These are phyloP conservation scores for Halichondria panicea DNA, from an alignment of 37 sponge, comb jelly and placozoan species.

Conservation along the genomic window DNA sequence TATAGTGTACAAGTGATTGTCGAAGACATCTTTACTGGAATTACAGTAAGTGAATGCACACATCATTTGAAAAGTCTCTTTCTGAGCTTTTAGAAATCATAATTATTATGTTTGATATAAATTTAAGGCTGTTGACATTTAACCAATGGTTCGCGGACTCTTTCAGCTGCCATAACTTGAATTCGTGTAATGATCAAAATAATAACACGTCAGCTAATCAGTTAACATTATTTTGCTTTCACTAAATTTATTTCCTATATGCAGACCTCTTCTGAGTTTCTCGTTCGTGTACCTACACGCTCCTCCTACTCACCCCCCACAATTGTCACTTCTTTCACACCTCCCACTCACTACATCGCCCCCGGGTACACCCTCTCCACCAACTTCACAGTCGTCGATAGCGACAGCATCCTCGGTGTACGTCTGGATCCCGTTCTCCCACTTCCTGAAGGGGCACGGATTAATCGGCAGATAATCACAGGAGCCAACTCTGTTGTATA, in stretches of 20 bases:
- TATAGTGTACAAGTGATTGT: conserved; percentile 66
- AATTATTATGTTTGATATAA: too few species aligned
- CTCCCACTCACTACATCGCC: conserved; percentile 17
- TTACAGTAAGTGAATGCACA: conserved; percentile 35
- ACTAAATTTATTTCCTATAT: not conserved
- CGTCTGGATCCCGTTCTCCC: conserved; percentile 8
- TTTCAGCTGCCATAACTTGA: too few species aligned
- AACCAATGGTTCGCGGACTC: too few species aligned
- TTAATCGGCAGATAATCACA: not conserved
- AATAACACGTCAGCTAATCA: too few species aligned
- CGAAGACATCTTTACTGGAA: conserved; percentile 48
- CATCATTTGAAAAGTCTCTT: too few species aligned
- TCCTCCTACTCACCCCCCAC: conserved; percentile 11
- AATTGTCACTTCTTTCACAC: not conserved
- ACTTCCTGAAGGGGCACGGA: conserved; percentile 16
- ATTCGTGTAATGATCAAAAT: too few species aligned
- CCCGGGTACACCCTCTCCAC: not conserved
- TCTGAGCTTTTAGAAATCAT: too few species aligned
- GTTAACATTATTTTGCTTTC: too few species aligned
- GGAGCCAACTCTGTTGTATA: not conserved
- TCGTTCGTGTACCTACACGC: conserved; percentile 13
- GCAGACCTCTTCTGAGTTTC: conserved; percentile 47
- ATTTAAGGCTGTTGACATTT: too few species aligned
- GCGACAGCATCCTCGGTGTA: conserved; percentile 9
- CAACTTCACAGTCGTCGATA: conserved; percentile 27